Base-by-base conservation (phyloP, 2,113 vertebrate species). In the Eurystomus gularis region DNA sequence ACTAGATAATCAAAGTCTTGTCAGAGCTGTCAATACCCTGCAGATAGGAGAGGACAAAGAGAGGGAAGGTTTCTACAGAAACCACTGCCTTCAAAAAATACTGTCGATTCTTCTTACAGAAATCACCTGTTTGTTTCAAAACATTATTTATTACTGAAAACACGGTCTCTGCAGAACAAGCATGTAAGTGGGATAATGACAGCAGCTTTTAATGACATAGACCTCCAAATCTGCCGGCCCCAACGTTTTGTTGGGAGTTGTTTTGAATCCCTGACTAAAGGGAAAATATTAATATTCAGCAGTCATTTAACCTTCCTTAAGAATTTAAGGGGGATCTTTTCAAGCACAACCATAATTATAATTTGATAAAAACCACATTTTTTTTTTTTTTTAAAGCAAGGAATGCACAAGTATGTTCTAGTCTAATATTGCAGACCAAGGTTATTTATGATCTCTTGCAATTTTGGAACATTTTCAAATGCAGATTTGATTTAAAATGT, bases 1-100 rank as follows among this genome's bases (percentile, higher is more conserved):
- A 99, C 98, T 98, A 98, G 98, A 98, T 99, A 99, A 99, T 99
- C 99, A 99, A 99, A 99, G 98, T 98, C 98, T 98, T 99, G 99
- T 99, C 99, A 99, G 97, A 97, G 96, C 98, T 99, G 99, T 99
- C 99, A 99, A 99, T 99, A 99, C 97, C 98, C 98, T 98, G 98
- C 98, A 98, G 98, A 98, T 98, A 97, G 97, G 98, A 97, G 97
- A 98, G 98, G 97, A 98, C 98, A 98, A 97, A 97, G 98, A 97
- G 96, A 98, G 98, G 97, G 94, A 97, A 97, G 97, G 97, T 97
- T 98, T 98, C 98, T 97, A 93, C 97, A 98, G 97, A 98, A 98
- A 96, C 96, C 77, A 62, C 93, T 85, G 97, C 94, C 97, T 98
- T 97, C 97, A 97, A 95, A 95, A 98, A 96, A 98, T 73, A 95